A percentile compares a stretch with the other conserved stretches of the same genome.
Evolutionary conservation across 1,140 invertebrate species (phyloP).

Genomic region (Metaphire vulgaris): DNA sequence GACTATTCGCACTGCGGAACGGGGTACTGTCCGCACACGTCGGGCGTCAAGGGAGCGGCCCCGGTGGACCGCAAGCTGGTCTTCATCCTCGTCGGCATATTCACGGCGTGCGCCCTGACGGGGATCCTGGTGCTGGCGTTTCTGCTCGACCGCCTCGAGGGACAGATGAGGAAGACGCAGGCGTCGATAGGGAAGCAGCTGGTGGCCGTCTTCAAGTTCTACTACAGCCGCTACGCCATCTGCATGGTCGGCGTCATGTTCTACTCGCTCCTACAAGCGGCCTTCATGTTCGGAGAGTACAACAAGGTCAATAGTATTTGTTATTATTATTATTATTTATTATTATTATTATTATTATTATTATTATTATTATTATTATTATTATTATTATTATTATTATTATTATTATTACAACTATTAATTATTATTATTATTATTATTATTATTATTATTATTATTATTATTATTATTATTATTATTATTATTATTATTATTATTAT

Average conservation of each 20-base stretch:
- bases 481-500: too few relatives aligned
- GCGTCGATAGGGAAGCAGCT: slow-evolving; percentile 31
- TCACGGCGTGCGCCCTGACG: slow-evolving; percentile 33
- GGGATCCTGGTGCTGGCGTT: slow-evolving; percentile 35
- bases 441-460: neutral
- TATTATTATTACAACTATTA: too few relatives aligned
- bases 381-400: neutral
- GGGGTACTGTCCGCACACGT: slow-evolving; percentile 11
- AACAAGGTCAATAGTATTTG: slow-evolving; percentile 32
- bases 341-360: neutral
- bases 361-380: neutral
- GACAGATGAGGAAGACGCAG: slow-evolving; percentile 29
- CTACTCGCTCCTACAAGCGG: slow-evolving; percentile 34
- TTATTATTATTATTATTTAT: neutral
- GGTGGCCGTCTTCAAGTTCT: slow-evolving; percentile 35
- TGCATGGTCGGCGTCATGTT: slow-evolving; percentile 36
- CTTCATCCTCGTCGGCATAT: slow-evolving; percentile 39
- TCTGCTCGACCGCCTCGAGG: slow-evolving; percentile 37
- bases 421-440: neutral
- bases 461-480: too few relatives aligned
- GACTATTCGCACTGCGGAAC: neutral
- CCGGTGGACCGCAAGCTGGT: slow-evolving; percentile 29
- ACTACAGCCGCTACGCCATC: slow-evolving; percentile 31
- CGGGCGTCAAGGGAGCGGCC: slow-evolving; percentile 16
- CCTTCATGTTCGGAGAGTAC: slow-evolving; percentile 34